Evolutionary conservation across 2,888 invertebrate species (phyloP), one percentile per base, ranked within the genome.

Genomic region (Campaea margaritaria): DNA sequence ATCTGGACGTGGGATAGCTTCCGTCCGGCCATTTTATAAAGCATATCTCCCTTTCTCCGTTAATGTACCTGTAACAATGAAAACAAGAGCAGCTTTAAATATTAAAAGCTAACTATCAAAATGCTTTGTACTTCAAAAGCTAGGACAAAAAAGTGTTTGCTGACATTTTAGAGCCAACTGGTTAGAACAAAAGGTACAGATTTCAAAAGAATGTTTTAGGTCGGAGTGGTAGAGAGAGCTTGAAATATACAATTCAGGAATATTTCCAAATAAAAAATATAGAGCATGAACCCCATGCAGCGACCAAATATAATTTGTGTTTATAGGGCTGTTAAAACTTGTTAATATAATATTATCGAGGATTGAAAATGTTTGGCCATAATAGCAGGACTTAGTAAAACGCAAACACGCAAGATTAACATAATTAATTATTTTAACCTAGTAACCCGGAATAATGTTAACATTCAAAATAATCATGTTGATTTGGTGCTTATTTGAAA

Each of bases 21-120:
- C 94, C 94, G 70, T 94, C 95, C 0, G 94, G 94, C 95, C 95
- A 95, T 58, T 91, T 87, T 70, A 95, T 93, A 68, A 92, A 93
- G 74, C 95, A 95, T 66, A 94, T 90, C 60, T 93, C 93, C 62
- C 94, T 78, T 67, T 93, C 90, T 0, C 93, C 92, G 64, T 91
- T 90, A 50, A 89, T 83, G 68, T 92, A 92, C 72, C 91, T 92
- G 65, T 1, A 81, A 83, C 70, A 76, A 68, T 38, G 41, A 52
- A 49, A 50, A 49, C n/a, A 21, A 41, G 12, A 50, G 8, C 45
- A 36, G 34, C 44, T 15, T 43, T 28, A 53, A 47, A 45, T 49
- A 31, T 51, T 39, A 45, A 39, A 36, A 31, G 31, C 43, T 43
- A 36, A 36, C 21, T 31, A n/a, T 34, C 39, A 38, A 43, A 39